Evolutionary conservation across 2,113 vertebrate genomes (phyloP).

Genomic region (Ellobius talpinus): DNA sequence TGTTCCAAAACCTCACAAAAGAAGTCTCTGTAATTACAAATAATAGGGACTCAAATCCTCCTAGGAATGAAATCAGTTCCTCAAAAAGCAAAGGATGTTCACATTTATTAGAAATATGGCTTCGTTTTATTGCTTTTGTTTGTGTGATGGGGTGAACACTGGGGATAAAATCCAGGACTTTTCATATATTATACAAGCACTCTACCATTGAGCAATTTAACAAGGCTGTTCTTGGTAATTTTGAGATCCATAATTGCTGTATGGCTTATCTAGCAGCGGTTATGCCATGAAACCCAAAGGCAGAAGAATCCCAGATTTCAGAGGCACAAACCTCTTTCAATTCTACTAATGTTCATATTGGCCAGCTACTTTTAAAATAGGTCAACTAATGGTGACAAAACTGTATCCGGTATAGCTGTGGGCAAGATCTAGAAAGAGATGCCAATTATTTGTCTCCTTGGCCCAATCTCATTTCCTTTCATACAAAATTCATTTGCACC

Average conservation of each 20-base stretch:
- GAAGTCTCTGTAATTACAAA: conserved; percentile 8
- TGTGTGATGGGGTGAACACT: neutral
- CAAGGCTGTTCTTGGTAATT: neutral
- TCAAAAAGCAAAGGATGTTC: neutral
- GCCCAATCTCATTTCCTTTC: neutral
- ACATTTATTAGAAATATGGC: neutral
- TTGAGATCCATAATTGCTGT: neutral
- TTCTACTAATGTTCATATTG: neutral
- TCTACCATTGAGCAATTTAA: neutral
- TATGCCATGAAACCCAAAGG: neutral
- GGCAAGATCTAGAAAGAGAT: neutral
- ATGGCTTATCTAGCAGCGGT: neutral
- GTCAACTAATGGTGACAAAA: neutral
- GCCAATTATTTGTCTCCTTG: neutral
- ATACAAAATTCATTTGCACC: neutral
- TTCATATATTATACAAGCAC: neutral
- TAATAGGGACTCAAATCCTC: neutral
- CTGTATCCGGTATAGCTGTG: neutral
- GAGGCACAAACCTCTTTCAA: neutral
- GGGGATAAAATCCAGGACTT: neutral
- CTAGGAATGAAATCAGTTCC: neutral
- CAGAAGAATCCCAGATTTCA: neutral
- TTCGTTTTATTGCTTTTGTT: neutral
- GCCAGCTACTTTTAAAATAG: neutral
- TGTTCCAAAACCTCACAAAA: neutral